Evolutionary conservation across 2,113 vertebrate genomes (phyloP).

Genomic region (Malurus alboscapulatus): DNA sequence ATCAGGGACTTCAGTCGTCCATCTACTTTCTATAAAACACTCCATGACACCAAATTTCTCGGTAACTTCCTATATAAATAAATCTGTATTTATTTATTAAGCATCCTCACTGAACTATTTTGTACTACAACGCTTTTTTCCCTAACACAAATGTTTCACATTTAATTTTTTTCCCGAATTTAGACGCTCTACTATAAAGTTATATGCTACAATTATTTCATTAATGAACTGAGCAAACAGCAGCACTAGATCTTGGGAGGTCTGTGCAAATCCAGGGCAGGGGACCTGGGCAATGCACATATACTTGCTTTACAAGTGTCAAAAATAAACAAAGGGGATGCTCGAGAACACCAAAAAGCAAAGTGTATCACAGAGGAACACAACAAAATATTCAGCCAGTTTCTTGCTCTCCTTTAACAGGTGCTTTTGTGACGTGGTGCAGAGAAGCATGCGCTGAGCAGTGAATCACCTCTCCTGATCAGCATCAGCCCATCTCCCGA

Average conservation of each 20-base stretch:
- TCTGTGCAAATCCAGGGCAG: neutral
- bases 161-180: neutral
- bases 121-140: neutral
- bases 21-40: neutral
- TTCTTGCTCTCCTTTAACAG: neutral
- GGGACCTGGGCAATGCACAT: neutral
- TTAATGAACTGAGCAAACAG: neutral
- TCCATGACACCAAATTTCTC: neutral
- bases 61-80: neutral
- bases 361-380: neutral
- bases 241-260: neutral
- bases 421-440: neutral
- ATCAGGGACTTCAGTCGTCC: neutral
- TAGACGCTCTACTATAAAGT: neutral
- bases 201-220: neutral
- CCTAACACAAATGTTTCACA: neutral
- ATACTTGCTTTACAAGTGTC: neutral
- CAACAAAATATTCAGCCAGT: accelerated
- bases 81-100: accelerated
- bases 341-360: neutral
- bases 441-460: neutral
- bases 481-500: slow-evolving; percentile 55
- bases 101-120: neutral
- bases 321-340: neutral
- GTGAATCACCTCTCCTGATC: slow-evolving; percentile 35